Evolutionary conservation across 2,888 invertebrate species (phyloP), one percentile per base, ranked within the genome.

Genomic region (Ichneumoninae sp.): DNA sequence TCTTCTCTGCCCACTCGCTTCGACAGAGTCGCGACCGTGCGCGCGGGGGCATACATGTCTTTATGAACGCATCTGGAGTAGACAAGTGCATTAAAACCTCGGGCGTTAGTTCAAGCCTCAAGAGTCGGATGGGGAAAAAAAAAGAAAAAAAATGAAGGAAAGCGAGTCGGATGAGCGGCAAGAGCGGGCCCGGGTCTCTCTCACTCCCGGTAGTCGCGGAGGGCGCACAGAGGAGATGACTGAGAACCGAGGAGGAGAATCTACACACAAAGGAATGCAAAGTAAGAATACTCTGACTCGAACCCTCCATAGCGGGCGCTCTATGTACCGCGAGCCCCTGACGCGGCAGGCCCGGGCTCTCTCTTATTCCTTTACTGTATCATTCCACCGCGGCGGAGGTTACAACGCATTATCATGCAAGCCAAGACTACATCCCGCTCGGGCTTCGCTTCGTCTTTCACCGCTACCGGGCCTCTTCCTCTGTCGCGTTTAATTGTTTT

Each of bases 51-150:
- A 91, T 90, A 89, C 90, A 91, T 91, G 91, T 92, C 92, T 93
- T 93, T 93, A 93, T 93, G 91, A 92, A 90, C 92, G 92, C 91
- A 93, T 92, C 92, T 92, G 89, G 90, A 93, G 93, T 92, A 93
- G 93, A 93, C 93, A 93, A 93, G 93, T 93, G 93, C 93, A 93
- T 93, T 93, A 93, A 93, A 93, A 93, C 91, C 92, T 91, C 91
- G 92, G 92, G 92, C 93, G 93, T 93, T 93, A 91, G 93, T 92
- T 93, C 91, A 92, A 91, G 92, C 91, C 89, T 91, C 87, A 90
- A 93, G 91, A 91, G 92, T 72, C 72, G 65, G 81, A 82, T 75
- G 69, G 76, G 62, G 60, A 54, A 76, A 54, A 52, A 65, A 50
- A 78, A 80, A 19, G 19, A 19, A 44, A 50, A 69, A 62, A 78